Conservation (phyloP, 2,797 vertebrate species). For the Distichodus sexfasciatus region DNA sequence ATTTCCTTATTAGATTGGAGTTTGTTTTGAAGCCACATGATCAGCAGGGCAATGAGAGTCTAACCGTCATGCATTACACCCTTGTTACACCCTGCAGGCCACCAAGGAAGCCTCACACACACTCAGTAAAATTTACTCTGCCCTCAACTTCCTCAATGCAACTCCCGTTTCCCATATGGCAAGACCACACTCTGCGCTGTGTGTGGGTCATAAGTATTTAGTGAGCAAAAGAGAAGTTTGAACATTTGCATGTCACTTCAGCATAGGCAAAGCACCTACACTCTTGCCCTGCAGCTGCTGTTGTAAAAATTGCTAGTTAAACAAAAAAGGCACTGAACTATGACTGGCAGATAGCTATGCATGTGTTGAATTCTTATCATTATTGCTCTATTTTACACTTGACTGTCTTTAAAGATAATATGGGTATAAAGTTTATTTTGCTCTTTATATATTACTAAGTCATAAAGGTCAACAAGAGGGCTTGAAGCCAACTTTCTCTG, state of each 20-base stretch:
- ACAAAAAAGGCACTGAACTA: background rate
- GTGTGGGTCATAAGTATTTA: background rate
- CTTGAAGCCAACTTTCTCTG: no score
- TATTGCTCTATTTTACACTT: background rate
- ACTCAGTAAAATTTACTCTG: background rate
- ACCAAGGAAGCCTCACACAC: background rate
- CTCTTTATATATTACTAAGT: background rate
- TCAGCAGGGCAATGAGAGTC: background rate
- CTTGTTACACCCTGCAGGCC: background rate
- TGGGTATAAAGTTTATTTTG: background rate
- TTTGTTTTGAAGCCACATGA: slow-evolving; percentile 3
- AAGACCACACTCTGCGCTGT: background rate
- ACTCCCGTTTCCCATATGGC: background rate
- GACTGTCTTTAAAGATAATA: background rate
- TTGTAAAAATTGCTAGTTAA: background rate
- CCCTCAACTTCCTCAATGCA: background rate
- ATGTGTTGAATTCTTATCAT: background rate
- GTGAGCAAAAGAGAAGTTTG: background rate
- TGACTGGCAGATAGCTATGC: background rate
- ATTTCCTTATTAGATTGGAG: slow-evolving; percentile 1
- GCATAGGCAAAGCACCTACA: background rate
- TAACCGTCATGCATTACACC: background rate
- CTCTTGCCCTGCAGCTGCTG: background rate
- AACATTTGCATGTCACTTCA: background rate
- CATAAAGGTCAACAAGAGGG: slow-evolving; percentile 18